These are phyloP conservation scores for Paracentrotus lividus DNA, from an alignment of 53 echinoderm and acorn worm species.

Conservation along the genomic window DNA sequence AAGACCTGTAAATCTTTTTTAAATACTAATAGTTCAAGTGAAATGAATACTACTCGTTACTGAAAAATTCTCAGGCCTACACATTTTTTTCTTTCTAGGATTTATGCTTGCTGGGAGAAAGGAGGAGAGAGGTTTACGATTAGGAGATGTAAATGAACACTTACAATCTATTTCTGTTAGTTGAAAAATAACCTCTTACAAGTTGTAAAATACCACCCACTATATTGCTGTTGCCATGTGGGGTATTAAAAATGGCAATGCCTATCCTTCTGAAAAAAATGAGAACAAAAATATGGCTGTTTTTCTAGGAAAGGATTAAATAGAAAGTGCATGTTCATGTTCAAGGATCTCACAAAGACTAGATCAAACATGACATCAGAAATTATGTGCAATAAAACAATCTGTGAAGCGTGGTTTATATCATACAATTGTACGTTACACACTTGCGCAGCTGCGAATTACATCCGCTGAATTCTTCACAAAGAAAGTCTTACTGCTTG, in stretches of 20 bases:
- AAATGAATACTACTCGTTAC: too few species aligned
- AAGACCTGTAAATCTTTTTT: too few species aligned
- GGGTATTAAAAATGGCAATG: background rate
- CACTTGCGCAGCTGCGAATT: background rate
- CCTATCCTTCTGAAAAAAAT: background rate
- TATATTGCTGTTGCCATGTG: background rate
- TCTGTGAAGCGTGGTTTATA: background rate
- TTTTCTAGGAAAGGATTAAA: conserved; percentile 13
- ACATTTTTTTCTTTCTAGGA: background rate
- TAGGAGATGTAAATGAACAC: background rate
- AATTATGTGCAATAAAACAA: conserved; percentile 36
- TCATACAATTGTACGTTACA: conserved; percentile 23
- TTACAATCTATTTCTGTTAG: background rate
- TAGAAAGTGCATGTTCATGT: conserved; percentile 41
- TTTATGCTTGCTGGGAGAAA: background rate
- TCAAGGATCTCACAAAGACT: background rate
- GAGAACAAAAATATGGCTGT: background rate
- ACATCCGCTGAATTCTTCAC: background rate
- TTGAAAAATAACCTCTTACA: conserved; percentile 7
- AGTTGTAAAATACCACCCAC: background rate
- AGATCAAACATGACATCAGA: conserved; percentile 27
- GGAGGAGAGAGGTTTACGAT: background rate
- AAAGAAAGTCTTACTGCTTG: background rate
- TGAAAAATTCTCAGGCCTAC: too few species aligned
- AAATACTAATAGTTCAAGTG: too few species aligned